Conservation (phyloP, 2,113 vertebrate genomes). For the Oncorhynchus gorbuscha region DNA sequence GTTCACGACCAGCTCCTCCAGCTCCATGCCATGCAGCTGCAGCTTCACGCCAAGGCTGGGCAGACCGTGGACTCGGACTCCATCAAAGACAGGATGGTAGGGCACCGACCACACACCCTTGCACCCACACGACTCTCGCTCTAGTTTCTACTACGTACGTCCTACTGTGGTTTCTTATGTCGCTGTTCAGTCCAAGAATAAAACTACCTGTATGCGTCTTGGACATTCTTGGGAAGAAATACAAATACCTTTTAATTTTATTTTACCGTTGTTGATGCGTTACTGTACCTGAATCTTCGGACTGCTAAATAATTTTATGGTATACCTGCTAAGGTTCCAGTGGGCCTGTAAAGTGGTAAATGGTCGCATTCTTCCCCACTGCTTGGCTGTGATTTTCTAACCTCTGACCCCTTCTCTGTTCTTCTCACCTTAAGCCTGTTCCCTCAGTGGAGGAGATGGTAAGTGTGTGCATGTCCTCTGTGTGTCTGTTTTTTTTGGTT, state of each 20-base stretch:
- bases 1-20: constrained; percentile 92
- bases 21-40: constrained; percentile 89
- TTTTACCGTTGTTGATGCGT: no score
- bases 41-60: constrained; percentile 90
- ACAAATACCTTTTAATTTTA: no score
- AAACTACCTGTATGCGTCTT: no score
- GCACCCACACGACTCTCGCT: no score
- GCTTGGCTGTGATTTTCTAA: constrained; percentile 50
- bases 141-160: no score
- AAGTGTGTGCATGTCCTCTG: constrained; percentile 70
- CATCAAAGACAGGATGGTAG: constrained; percentile 93
- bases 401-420: constrained; percentile 64
- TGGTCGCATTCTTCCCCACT: neutral
- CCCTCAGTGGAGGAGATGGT: constrained; percentile 90
- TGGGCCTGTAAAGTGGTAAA: neutral
- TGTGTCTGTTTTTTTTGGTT: neutral
- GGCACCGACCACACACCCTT: constrained; percentile 40
- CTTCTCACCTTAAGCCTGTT: constrained; percentile 84
- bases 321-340: neutral
- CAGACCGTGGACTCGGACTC: constrained; percentile 85
- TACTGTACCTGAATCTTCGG: no score
- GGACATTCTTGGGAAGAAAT: no score
- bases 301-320: neutral
- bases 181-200: no score
- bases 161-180: no score